Conservation (phyloP, 23 tunicate species). For the Styela plicata region DNA sequence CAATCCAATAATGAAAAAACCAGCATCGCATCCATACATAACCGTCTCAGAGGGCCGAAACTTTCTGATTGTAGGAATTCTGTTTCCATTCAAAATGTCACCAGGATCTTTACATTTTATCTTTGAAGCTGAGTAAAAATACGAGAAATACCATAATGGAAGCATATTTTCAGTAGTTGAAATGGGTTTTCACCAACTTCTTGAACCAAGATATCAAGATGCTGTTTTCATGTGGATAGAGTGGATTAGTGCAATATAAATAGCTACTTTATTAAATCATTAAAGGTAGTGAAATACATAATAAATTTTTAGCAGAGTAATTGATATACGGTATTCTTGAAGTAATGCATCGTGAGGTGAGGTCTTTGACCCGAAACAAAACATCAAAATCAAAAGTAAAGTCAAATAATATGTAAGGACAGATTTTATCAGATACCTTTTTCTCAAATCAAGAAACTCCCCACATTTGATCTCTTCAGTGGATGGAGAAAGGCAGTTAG, state of each 20-base stretch:
- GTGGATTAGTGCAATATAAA: neutral
- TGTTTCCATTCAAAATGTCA: constrained; percentile 27
- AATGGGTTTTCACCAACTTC: too few species aligned
- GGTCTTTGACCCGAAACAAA: too few species aligned
- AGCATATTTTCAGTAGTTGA: neutral
- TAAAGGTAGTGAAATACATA: neutral
- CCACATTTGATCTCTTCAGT: neutral
- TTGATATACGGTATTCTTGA: too few species aligned
- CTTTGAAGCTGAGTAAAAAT: constrained; percentile 6
- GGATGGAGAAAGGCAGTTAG: neutral
- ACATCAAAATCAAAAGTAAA: too few species aligned
- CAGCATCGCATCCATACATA: constrained; percentile 23
- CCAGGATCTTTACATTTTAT: constrained; percentile 39
- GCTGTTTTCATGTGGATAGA: too few species aligned
- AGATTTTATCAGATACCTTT: neutral
- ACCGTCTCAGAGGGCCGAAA: constrained; percentile 34
- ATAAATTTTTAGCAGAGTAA: too few species aligned
- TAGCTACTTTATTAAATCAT: neutral
- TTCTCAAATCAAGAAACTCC: neutral
- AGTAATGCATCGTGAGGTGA: too few species aligned
- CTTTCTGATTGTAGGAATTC: constrained; percentile 30
- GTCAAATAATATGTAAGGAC: neutral
- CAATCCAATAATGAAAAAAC: neutral
- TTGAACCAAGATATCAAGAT: too few species aligned
- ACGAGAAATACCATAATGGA: neutral